Evolutionary conservation across 2,113 vertebrate genomes (phyloP).

Genomic region (Cyprinodon brontotheroides): DNA sequence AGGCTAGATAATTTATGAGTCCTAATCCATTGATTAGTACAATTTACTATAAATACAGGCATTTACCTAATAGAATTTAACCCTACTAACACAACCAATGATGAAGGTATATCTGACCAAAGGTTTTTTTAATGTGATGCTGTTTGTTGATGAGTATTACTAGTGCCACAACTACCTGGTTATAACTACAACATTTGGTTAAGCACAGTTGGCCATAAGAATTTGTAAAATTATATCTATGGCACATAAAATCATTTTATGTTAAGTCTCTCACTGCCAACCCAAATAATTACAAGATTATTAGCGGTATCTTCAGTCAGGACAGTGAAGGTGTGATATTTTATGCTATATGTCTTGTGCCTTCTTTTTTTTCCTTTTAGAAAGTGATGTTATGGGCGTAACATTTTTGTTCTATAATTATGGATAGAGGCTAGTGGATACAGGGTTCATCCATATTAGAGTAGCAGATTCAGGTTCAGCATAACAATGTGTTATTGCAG

Average conservation of each 20-base stretch:
- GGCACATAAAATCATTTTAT: neutral
- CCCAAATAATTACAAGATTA: neutral
- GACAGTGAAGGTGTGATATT: neutral
- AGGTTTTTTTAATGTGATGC: neutral
- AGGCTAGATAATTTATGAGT: too few species aligned
- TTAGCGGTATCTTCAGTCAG: neutral
- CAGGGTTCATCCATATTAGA: conserved; percentile 2
- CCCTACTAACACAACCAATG: neutral
- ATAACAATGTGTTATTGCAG: conserved; percentile 30
- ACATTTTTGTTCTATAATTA: neutral
- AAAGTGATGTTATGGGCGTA: neutral
- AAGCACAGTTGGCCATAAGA: neutral
- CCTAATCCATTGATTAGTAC: too few species aligned
- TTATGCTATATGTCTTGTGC: neutral
- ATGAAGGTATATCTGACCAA: neutral
- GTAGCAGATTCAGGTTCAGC: conserved; percentile 51
- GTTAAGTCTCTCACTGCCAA: too few species aligned
- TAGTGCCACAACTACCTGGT: neutral
- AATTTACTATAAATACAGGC: too few species aligned
- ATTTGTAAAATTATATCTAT: neutral
- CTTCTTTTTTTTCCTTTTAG: neutral
- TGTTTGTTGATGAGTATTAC: neutral
- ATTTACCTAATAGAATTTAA: too few species aligned
- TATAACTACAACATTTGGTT: neutral
- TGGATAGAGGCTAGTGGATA: conserved; percentile 12